Base-by-base conservation (phyloP, 2,113 vertebrate genomes). In the Pterophyllum scalare region DNA sequence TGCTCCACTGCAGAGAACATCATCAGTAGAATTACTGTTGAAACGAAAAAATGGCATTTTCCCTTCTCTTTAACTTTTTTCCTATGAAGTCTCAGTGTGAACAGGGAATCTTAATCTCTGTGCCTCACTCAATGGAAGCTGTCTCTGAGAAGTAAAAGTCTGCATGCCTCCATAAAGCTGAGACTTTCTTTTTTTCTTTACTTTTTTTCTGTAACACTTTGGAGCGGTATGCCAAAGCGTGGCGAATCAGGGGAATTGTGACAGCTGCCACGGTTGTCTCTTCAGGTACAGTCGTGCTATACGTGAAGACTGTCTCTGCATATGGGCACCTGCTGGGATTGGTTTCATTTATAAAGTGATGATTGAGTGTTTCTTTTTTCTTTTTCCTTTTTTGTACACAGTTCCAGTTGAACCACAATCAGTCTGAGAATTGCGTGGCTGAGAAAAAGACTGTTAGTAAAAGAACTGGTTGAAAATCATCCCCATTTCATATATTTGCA, bases 261-360 rank as follows among this genome's bases (percentile, higher is more conserved):
- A 59, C 79, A 78, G 79, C 80, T 86, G 86, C 84, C 79, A 91
- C 33, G 76, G 81, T 83, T 92, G 90, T 93, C 92, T 78, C 74
- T 77, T 89, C 61, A 84, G 86, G 89, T 91, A 77, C 7, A 75
- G 12, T n/a, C 8, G 17, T 3, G 33, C 58, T 83, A n/a, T 75
- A 58, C 43, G 52, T 24, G 40, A 91, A 87, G 75, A 57, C 72
- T 38, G 46, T 87, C 81, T 80, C 77, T 56, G 74, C 83, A 15
- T 2, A 33, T 22, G 65, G 56, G 56, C 70, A 82, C 80, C 82
- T 84, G 82, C 84, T 79, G 75, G 59, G 58, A 78, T 81, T 74
- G 77, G 64, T 75, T 75, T 87, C 76, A 81, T 88, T 84, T 87
- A 70, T 86, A 57, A 81, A 56, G 76, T 11, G 14, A 49, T 57